Conservation (phyloP, 2,113 vertebrate genomes). For the Pituophis catenifer region DNA sequence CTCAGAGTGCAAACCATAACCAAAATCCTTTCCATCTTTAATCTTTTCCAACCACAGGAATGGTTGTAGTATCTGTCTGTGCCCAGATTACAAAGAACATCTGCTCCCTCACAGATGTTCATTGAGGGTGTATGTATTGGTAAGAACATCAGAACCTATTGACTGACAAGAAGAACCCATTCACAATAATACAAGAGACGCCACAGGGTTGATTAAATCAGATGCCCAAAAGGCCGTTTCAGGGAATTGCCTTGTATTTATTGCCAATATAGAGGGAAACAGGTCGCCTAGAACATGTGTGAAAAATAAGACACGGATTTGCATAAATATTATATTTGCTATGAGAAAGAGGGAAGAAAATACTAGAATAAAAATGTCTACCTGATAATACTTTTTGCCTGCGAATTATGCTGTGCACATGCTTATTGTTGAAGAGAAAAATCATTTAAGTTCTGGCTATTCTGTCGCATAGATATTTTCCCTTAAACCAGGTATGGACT, state of each 20-base stretch:
- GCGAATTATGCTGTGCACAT: background rate
- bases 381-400: background rate
- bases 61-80: background rate
- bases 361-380: background rate
- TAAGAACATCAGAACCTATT: background rate
- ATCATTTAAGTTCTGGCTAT: background rate
- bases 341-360: background rate
- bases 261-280: background rate
- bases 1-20: no score
- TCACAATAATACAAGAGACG: background rate
- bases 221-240: background rate
- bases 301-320: background rate
- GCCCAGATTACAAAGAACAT: background rate
- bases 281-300: background rate
- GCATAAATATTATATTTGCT: background rate
- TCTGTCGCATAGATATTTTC: background rate
- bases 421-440: background rate
- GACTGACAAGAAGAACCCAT: background rate
- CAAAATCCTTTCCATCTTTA: background rate
- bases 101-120: background rate
- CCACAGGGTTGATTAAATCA: background rate
- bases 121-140: background rate
- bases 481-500: background rate
- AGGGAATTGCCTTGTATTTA: background rate
- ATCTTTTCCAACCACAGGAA: background rate